phyloP scores from a whole-genome alignment of 1,140 invertebrate genomes.

The Lasioglossum baleicum region DNA sequence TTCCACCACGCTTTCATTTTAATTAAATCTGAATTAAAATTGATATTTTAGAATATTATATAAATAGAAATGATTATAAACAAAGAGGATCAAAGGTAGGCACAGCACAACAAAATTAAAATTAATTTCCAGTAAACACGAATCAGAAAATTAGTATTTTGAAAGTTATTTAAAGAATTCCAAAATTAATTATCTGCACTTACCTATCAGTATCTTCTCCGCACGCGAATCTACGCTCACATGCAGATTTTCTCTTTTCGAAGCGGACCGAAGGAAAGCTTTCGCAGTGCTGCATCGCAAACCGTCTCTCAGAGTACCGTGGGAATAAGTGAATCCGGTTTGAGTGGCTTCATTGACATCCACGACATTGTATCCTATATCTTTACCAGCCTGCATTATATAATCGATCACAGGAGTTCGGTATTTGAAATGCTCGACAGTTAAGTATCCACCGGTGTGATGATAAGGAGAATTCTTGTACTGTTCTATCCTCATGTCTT shows the following conservation, averaged over 20 bases:
- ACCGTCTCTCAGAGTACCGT: conserved; percentile 90
- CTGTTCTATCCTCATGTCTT: conserved; percentile 85
- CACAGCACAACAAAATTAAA: no score
- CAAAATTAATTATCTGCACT: conserved; percentile 34
- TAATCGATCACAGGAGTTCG: conserved; percentile 83
- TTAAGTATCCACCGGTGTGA: conserved; percentile 84
- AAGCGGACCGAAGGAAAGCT: conserved; percentile 87
- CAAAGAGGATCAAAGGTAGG: no score
- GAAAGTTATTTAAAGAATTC: no score
- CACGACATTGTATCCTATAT: conserved; percentile 85
- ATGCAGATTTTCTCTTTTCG: conserved; percentile 87
- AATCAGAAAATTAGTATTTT: no score
- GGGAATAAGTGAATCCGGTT: conserved; percentile 86
- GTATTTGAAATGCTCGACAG: conserved; percentile 81
- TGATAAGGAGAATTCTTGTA: conserved; percentile 84
- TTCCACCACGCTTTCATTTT: no score
- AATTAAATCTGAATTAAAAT: no score
- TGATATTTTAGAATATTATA: no score
- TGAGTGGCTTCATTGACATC: conserved; percentile 89
- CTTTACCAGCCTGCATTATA: conserved; percentile 85
- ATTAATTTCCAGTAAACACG: no score
- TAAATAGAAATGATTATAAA: no score
- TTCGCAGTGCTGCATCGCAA: conserved; percentile 90
- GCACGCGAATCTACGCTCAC: conserved; percentile 82
- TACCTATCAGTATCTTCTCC: conserved; percentile 84